Base-by-base conservation (phyloP, 2,113 vertebrate genomes). In the Rhinogobius similis region DNA sequence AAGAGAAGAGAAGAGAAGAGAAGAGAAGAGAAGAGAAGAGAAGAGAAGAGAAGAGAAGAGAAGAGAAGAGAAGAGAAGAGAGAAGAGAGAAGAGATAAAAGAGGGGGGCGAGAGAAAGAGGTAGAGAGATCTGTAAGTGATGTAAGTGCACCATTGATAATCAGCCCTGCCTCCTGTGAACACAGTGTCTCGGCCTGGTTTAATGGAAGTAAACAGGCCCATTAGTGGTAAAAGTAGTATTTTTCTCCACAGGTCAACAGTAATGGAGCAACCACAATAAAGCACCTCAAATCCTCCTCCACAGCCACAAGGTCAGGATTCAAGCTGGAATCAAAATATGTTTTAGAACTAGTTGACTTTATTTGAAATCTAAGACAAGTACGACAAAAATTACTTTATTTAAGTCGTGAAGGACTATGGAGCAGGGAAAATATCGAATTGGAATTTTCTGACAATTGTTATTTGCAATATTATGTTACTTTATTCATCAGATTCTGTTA, bases 141-240 rank as follows among this genome's bases (percentile, higher is more conserved):
- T 43, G 43, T 0, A 13, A 23, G 9, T 41, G 32, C 11, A 63
- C 52, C 32, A 41, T 26, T 29, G 21, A 43, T 65, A 26, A 41
- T 41, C 16, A 65, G 29, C 62, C 23, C 20, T 6, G 23, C 48
- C 20, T 62, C 29, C 5, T 1, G 36, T 8, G 5, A 26, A 68
- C 73, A 58, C 21, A 41, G 21, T 48, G 72, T 79, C 10, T 24
- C 59, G 14, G 52, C 58, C 69, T 32, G 52, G 79, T 70, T 74
- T 67, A 79, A 85, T 64, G 62, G 29, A 75, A 26, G 82, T 77
- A 83, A 88, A 89, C 79, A 89, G 67, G 83, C 67, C 77, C 63
- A 86, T 88, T 86, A 86, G 72, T 32, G 66, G 72, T 16, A 21
- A 82, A 81, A 76, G 73, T 53, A 59, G 61, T 36, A 56, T 77